Base-by-base conservation (phyloP, 2,113 vertebrate species). In the Alligator sinensis region DNA sequence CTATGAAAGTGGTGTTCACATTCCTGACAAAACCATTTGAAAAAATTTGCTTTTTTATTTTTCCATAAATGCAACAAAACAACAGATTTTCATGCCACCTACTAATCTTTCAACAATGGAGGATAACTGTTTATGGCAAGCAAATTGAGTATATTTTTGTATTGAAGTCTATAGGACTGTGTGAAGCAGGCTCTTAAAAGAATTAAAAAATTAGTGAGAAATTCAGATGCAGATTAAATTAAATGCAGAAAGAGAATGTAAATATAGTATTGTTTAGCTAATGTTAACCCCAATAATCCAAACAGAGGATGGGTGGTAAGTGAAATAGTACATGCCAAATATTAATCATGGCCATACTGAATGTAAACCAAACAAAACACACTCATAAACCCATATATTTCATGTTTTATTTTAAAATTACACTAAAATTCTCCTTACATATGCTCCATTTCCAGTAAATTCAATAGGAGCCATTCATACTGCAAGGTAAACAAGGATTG, bases 21-120 rank as follows among this genome's bases (percentile, higher is more conserved):
- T 97, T 97, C 89, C 94, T 97, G 95, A 97, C 82, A 97, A 96
- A 97, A 97, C 80, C 10, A 80, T 96, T 96, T 93, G 90, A 95
- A 89, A 97, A 97, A 96, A 77, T 89, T 77, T 88, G 92, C 28
- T 95, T 85, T 86, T 85, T 90, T 61, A 74, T 94, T 97, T 96
- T 96, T 96, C 27, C 88, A 92, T 93, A 84, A 95, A 76, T 93
- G 92, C 83, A 97, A 90, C 59, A 85, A 87, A 95, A 90, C 7
- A 87, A 34, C 38, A 96, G 77, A 62, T 60, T 96, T 92, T 97
- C 82, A 66, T 66, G 28, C 27, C 61, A 90, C 30, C 93, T 96
- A 94, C 68, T 96, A 95, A 93, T 96, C 66, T 84, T 96, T 89
- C 84, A 84, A 66, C 85, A 92, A 81, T 25, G 95, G 81, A 84